phyloP scores from a whole-genome alignment of 2,113 vertebrate genomes.

The Casuarius casuarius region DNA sequence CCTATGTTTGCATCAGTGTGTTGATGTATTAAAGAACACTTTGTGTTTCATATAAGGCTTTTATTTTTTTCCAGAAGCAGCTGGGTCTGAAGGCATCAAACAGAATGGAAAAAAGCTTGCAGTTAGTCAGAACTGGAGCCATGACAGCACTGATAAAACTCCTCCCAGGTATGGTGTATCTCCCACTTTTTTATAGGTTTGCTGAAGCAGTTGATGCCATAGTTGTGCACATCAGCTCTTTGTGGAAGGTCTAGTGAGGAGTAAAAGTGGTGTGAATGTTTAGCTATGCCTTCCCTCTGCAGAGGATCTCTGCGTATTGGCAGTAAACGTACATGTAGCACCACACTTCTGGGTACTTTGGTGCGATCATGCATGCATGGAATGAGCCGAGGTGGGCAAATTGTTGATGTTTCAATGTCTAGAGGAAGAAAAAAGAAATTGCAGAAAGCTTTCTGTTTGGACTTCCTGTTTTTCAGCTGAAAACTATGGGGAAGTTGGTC shows the following conservation, averaged over 20 bases:
- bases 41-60: background rate
- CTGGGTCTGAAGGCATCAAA: slow-evolving; percentile 25
- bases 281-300: background rate
- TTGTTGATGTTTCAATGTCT: background rate
- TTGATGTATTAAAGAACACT: background rate
- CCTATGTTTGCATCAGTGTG: background rate
- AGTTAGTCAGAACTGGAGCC: slow-evolving; percentile 1
- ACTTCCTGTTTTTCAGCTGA: background rate
- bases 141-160: background rate
- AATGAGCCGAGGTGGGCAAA: background rate
- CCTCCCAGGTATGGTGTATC: slow-evolving; percentile 8
- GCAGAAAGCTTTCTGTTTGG: background rate
- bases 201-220: background rate
- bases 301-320: background rate
- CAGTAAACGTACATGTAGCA: background rate
- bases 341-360: background rate
- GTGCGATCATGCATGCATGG: background rate
- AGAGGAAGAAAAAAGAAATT: background rate
- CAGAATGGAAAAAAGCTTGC: slow-evolving; percentile 63
- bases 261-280: background rate
- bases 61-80: slow-evolving; percentile 15
- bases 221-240: background rate
- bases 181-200: background rate
- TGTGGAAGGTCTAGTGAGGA: background rate
- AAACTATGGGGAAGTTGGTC: background rate